A percentile compares a stretch with the other conserved stretches of the same genome.
These are phyloP conservation scores for Diploscapter pachys DNA, from an alignment of 1,140 invertebrate species.

Conservation along the genomic window DNA sequence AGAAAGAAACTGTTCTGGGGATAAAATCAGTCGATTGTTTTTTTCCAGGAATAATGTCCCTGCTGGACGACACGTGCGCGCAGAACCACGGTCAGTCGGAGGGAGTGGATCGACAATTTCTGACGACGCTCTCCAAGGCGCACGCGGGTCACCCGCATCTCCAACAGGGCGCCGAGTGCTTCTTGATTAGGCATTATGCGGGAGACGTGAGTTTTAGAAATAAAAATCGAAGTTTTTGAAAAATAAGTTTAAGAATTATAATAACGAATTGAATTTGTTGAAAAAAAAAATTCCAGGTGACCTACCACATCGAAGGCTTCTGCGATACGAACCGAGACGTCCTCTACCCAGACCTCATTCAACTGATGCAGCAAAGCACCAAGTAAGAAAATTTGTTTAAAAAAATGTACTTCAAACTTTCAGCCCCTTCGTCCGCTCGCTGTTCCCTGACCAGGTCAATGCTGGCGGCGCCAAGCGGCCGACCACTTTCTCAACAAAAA, in stretches of 20 bases:
- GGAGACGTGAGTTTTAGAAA: constrained; percentile 63
- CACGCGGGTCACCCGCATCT: constrained; percentile 68
- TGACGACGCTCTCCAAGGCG: constrained; percentile 66
- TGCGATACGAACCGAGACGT: constrained; percentile 76
- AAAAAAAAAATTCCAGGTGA: constrained; percentile 60
- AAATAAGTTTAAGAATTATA: background rate
- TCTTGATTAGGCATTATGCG: constrained; percentile 73
- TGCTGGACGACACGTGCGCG: constrained; percentile 74
- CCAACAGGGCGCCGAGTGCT: constrained; percentile 66
- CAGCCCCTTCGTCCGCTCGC: constrained; percentile 67
- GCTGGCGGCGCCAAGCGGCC: constrained; percentile 67
- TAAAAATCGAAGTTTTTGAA: constrained; percentile 39
- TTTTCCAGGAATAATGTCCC: constrained; percentile 68
- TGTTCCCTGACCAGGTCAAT: constrained; percentile 69
- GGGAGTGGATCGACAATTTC: constrained; percentile 59
- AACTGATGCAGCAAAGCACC: constrained; percentile 72
- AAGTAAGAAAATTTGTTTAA: constrained; percentile 64
- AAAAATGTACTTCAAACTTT: constrained; percentile 37
- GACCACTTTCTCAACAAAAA: constrained; percentile 73
- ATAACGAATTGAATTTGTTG: background rate
- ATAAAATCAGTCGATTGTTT: constrained; percentile 17
- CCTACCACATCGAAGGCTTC: constrained; percentile 72
- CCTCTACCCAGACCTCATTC: constrained; percentile 71
- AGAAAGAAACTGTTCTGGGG: background rate
- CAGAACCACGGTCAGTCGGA: constrained; percentile 72